phyloP scores from a whole-genome alignment of 2,797 vertebrate genomes.

The Malacoctenus gilli region DNA sequence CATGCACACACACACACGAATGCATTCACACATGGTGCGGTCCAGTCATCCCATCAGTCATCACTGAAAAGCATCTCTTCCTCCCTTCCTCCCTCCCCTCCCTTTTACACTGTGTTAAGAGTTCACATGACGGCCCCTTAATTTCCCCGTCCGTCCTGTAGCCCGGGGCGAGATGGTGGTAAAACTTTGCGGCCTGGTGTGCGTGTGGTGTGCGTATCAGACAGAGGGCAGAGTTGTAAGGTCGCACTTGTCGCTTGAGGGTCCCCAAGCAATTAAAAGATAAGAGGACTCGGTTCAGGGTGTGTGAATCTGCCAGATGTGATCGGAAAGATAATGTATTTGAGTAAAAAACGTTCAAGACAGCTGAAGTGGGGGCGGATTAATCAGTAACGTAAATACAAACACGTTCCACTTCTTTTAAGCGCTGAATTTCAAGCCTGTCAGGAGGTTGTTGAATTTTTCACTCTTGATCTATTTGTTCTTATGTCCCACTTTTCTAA shows the following conservation, averaged over 20 bases:
- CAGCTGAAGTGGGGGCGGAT: constrained; percentile 21
- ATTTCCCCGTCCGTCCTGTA: constrained; percentile 42
- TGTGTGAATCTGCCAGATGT: constrained; percentile 52
- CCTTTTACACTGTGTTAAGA: constrained; percentile 22
- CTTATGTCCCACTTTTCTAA: too few species aligned
- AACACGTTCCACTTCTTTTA: constrained; percentile 35
- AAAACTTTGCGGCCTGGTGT: constrained; percentile 38
- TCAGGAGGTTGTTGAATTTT: too few species aligned
- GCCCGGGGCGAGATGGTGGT: constrained; percentile 40
- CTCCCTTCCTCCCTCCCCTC: too few species aligned
- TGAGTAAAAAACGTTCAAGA: constrained; percentile 14
- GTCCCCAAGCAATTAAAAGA: constrained; percentile 76
- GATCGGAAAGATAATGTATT: constrained; percentile 54
- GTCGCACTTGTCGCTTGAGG: constrained; percentile 50
- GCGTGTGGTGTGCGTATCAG: constrained; percentile 29
- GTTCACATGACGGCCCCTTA: constrained; percentile 41
- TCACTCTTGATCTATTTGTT: too few species aligned
- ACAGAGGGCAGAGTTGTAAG: constrained; percentile 39
- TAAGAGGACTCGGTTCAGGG: constrained; percentile 59
- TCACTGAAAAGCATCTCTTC: constrained; percentile 17
- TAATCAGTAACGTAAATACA: constrained; percentile 66
- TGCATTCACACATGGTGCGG: constrained; percentile 4
- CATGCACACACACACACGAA: constrained; percentile 25
- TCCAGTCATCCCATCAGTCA: constrained; percentile 23
- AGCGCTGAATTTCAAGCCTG: constrained; percentile 6